Base-by-base conservation (phyloP, 2,888 invertebrate species). In the Philereme vetulata region DNA sequence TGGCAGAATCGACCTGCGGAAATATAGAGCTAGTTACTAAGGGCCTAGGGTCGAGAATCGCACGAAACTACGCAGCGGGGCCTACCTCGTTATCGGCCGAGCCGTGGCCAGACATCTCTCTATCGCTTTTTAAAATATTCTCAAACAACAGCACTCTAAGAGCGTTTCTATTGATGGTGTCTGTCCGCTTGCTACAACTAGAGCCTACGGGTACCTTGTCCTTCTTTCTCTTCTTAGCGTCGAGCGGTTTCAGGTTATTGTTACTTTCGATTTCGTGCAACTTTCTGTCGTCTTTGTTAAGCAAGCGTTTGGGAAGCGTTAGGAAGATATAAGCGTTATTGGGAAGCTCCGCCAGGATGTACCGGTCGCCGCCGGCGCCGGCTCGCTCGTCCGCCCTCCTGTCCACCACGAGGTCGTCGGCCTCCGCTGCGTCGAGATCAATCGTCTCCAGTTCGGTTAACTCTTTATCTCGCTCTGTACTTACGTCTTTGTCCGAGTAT, bases 1-100 rank as follows among this genome's bases (percentile, higher is more conserved):
- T 90, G 66, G 90, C 88, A 61, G 91, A 84, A 77, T 92, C 91
- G 73, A 89, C 87, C 91, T 92, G 90, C 66, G 73, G 67, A 81
- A 76, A 82, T 66, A 77, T 64, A 68, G 64, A 49, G 32, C 55
- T 45, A 61, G 78, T 66, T 76, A 64, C 62, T 55, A 38, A 5
- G 53, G 48, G 59, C 59, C 40, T 50, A 56, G 35, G 62, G 62
- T 57, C 53, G 56, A 47, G 34, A 55, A 53, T 50, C 48, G 51
- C 59, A 56, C 46, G 44, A 57, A 56, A 50, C 51, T 64, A 62
- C 67, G 54, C 35, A 51, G 60, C 45, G 58, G 62, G 57, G 58
- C 86, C 85, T 88, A 88, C 88, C 88, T 88, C 84, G 56, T 76
- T 67, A 65, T 73, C 74, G 74, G 71, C 45, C 56, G 54, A 59